Conservation (phyloP, 2,888 invertebrate species). For the Caenorhabditis afra region DNA sequence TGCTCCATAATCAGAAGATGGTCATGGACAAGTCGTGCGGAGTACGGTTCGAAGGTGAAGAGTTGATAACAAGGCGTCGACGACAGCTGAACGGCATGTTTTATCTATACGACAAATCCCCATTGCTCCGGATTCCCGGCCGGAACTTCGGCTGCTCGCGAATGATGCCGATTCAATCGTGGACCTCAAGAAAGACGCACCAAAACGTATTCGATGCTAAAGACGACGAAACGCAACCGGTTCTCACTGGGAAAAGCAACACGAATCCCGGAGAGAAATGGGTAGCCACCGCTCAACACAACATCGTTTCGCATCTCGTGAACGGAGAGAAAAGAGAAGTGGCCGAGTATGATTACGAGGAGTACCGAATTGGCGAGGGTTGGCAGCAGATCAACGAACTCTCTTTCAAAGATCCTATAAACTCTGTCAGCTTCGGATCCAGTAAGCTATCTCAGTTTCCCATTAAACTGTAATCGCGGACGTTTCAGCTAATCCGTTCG, state of each 20-base stretch:
- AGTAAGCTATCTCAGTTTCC: conserved; percentile 30
- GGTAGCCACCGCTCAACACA: conserved; percentile 26
- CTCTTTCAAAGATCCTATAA: conserved; percentile 25
- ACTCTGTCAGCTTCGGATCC: conserved; percentile 30
- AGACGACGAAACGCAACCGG: background rate
- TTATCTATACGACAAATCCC: conserved; percentile 19
- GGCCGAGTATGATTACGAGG: conserved; percentile 38
- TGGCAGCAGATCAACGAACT: conserved; percentile 26
- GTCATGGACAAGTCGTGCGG: conserved; percentile 31
- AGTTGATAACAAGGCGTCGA: conserved; percentile 22
- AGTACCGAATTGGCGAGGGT: conserved; percentile 47
- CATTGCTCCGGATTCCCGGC: background rate
- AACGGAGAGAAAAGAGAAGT: conserved; percentile 37
- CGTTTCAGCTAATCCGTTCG: conserved; percentile 44
- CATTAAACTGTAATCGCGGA: too few relatives aligned
- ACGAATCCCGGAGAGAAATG: conserved; percentile 24
- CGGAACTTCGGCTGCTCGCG: conserved; percentile 41
- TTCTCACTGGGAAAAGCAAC: too few relatives aligned
- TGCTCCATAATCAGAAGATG: conserved; percentile 14
- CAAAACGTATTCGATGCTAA: conserved; percentile 21
- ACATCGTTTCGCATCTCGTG: conserved; percentile 11
- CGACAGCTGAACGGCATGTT: conserved; percentile 44
- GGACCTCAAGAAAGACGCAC: conserved; percentile 27
- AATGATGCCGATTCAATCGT: conserved; percentile 33
- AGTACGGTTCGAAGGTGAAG: conserved; percentile 34